Evolutionary conservation across 2,113 vertebrate species (phyloP).

Genomic region (Macrotus californicus): DNA sequence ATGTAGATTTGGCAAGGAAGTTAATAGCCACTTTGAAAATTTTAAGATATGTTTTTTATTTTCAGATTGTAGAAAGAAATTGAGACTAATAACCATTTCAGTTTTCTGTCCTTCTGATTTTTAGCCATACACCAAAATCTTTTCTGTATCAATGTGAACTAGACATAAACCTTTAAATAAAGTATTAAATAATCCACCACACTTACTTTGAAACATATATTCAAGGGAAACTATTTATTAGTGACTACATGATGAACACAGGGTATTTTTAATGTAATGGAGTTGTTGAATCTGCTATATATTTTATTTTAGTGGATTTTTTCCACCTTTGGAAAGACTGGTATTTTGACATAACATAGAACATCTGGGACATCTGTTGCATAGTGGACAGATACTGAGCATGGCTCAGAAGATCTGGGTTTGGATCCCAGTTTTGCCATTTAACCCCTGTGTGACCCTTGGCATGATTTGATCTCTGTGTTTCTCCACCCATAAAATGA

Average conservation of each 20-base stretch:
- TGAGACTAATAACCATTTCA: not conserved
- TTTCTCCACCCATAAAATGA: not conserved
- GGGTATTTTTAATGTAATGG: not conserved
- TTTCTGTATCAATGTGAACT: not conserved
- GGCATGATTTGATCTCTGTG: not conserved
- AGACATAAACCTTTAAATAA: constrained; percentile 9
- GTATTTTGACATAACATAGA: not conserved
- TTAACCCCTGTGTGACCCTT: not conserved
- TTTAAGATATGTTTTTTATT: not conserved
- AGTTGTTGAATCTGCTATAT: not conserved
- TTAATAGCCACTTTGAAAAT: not conserved
- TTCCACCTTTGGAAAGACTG: not conserved
- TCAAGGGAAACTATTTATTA: not conserved
- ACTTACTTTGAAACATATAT: not conserved
- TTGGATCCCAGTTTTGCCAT: not conserved
- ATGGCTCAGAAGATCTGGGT: not conserved
- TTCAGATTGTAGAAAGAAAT: not conserved
- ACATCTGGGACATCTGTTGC: not conserved
- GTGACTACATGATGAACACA: not conserved
- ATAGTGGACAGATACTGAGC: not conserved
- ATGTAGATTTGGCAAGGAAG: not conserved
- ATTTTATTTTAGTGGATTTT: not conserved
- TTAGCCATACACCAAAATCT: not conserved
- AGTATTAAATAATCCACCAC: not conserved
- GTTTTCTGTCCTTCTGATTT: not conserved